phyloP scores from a whole-genome alignment of 1,140 invertebrate species.

The Heterodera carotae region DNA sequence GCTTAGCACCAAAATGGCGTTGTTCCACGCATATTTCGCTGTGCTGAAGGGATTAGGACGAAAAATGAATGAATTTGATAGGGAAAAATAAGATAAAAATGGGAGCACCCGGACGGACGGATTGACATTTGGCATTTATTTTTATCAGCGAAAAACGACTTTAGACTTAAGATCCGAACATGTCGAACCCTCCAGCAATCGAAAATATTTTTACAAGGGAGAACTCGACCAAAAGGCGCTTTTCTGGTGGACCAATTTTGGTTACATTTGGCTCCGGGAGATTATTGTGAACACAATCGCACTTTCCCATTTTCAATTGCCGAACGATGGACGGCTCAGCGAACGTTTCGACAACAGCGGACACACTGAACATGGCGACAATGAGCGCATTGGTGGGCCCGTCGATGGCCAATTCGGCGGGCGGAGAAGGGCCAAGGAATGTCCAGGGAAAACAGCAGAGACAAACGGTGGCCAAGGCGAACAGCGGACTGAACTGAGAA shows the following conservation, averaged over 20 bases:
- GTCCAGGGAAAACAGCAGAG: slow-evolving; percentile 36
- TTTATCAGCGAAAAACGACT: no score
- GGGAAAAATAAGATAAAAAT: no score
- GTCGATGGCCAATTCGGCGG: slow-evolving; percentile 21
- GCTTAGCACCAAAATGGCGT: slow-evolving; percentile 42
- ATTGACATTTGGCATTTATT: no score
- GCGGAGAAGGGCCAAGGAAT: slow-evolving; percentile 1
- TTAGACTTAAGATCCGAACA: no score
- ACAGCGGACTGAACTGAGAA: slow-evolving; percentile 38
- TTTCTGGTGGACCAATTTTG: no score
- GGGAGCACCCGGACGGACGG: no score
- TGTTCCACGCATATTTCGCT: slow-evolving; percentile 39
- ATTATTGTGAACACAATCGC: no score
- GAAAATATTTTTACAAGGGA: no score
- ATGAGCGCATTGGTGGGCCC: slow-evolving; percentile 32
- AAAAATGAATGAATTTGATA: no score
- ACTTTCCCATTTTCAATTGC: slow-evolving; percentile 40
- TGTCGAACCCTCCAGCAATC: no score
- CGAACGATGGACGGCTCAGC: slow-evolving; percentile 48
- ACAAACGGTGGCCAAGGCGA: slow-evolving; percentile 28
- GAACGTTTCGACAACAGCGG: slow-evolving; percentile 46
- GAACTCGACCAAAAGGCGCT: no score
- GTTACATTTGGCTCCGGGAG: no score
- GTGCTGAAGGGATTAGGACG: slow-evolving; percentile 26
- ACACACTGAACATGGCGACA: slow-evolving; percentile 36